Evolutionary conservation across 2,888 invertebrate genomes (phyloP).

Genomic region (Nezara viridula): DNA sequence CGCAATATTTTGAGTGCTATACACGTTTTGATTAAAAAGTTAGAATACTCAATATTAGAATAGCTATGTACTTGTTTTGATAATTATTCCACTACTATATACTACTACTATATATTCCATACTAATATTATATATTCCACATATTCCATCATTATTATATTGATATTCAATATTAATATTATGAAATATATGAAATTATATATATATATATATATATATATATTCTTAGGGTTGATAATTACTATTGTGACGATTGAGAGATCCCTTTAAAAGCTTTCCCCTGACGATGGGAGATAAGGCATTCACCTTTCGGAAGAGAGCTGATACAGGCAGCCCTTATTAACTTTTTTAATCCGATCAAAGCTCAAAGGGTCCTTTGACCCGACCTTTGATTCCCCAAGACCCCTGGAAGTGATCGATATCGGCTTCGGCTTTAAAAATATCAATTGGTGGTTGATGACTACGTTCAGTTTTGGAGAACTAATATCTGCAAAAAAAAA

Average conservation of each 20-base stretch:
- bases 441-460: neutral
- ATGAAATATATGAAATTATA: no score
- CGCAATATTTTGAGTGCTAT: no score
- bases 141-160: no score
- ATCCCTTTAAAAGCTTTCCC: neutral
- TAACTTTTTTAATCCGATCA: constrained; percentile 26
- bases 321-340: constrained; percentile 1
- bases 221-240: neutral
- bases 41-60: no score
- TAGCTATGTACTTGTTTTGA: no score
- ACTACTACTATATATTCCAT: no score
- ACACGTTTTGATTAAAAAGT: no score
- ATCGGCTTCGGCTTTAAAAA: neutral
- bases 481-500: neutral
- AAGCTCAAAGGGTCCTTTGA: constrained; percentile 7
- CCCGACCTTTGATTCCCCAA: neutral
- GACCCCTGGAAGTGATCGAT: neutral
- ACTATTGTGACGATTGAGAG: neutral
- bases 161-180: no score
- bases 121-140: no score
- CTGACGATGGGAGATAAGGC: neutral
- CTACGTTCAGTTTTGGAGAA: neutral
- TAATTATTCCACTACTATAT: no score
- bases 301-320: neutral
- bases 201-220: neutral